phyloP scores from a whole-genome alignment of 2,797 vertebrate genomes.

The Poecile montanus region DNA sequence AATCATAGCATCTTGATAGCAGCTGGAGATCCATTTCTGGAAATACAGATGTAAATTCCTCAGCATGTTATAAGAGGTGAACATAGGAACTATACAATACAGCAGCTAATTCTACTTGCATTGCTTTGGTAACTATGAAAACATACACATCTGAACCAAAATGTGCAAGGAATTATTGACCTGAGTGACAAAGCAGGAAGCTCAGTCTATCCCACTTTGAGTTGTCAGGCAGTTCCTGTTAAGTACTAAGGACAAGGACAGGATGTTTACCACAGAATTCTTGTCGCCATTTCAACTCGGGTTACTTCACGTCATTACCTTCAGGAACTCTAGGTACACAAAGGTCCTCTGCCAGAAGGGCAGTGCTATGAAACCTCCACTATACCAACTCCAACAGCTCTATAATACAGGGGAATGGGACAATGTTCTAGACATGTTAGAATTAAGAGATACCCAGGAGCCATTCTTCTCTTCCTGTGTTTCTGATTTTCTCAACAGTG shows the following conservation, averaged over 20 bases:
- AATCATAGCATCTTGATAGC: not conserved
- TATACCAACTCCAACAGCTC: not conserved
- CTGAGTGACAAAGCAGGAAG: not conserved
- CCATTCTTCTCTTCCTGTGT: not conserved
- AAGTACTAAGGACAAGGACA: not conserved
- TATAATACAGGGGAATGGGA: not conserved
- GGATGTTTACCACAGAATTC: not conserved
- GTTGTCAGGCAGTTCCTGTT: not conserved
- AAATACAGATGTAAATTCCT: not conserved
- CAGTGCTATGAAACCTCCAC: not conserved
- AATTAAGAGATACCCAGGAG: not conserved
- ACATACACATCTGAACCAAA: not conserved
- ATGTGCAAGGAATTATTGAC: not conserved
- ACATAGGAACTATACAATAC: not conserved
- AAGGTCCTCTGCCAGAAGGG: not conserved
- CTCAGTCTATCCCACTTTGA: not conserved
- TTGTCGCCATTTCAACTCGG: not conserved
- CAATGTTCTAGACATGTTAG: not conserved
- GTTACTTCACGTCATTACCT: not conserved
- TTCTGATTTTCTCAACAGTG: not conserved
- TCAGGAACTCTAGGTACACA: not conserved
- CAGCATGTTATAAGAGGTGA: not conserved
- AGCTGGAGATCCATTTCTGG: not conserved
- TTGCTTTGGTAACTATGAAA: not conserved
- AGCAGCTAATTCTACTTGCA: not conserved